Evolutionary conservation across 2,113 vertebrate genomes (phyloP).

Genomic region (Zosterops lateralis): DNA sequence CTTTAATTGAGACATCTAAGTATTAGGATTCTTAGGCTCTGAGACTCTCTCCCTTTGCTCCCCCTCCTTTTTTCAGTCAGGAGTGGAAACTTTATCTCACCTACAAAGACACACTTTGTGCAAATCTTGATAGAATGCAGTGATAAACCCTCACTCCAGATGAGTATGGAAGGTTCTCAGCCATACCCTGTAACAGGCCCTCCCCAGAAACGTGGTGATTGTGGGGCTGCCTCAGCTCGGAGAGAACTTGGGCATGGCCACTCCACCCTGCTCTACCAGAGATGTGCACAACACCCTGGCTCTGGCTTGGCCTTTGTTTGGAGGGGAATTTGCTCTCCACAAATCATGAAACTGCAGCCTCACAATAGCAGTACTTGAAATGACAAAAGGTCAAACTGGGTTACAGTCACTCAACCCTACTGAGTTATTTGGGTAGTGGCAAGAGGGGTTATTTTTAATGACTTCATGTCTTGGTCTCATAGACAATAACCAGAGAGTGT

Average conservation of each 20-base stretch:
- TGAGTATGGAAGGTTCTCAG: neutral
- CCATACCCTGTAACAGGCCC: neutral
- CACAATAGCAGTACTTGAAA: neutral
- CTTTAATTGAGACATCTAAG: constrained; percentile 40
- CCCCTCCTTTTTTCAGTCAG: neutral
- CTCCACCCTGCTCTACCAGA: neutral
- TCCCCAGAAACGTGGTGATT: fast-evolving
- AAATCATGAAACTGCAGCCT: neutral
- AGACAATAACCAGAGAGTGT: neutral
- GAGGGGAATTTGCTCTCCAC: neutral
- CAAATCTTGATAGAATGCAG: neutral
- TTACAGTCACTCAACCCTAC: neutral
- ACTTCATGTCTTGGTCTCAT: neutral
- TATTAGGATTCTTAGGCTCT: neutral
- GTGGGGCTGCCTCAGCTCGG: neutral
- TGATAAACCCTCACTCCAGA: neutral
- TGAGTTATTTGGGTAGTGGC: neutral
- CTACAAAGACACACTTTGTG: neutral
- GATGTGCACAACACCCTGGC: neutral
- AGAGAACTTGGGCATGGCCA: neutral
- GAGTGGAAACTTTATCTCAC: constrained; percentile 8
- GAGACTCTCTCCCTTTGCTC: neutral
- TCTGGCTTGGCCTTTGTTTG: neutral
- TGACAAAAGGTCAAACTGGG: neutral
- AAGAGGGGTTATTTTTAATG: constrained; percentile 25